Evolutionary conservation across 2,888 invertebrate genomes (phyloP).

Genomic region (Bellardia bayeri): DNA sequence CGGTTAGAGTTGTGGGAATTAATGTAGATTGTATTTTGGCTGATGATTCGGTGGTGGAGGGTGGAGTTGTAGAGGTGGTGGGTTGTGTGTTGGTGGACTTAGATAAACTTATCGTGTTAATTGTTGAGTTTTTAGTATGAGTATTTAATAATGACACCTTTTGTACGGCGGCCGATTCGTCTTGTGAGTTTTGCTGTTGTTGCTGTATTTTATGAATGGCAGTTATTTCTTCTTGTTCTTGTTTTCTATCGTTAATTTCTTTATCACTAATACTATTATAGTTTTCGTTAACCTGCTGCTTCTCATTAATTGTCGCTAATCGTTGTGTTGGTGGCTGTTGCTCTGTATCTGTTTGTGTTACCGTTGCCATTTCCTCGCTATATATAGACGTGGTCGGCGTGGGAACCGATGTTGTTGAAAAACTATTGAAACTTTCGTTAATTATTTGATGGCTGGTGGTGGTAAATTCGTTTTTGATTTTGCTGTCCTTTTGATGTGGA

Average conservation of each 20-base stretch:
- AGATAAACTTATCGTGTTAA: constrained; percentile 66
- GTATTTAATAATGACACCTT: constrained; percentile 64
- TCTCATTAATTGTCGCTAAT: constrained; percentile 50
- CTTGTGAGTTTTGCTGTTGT: constrained; percentile 52
- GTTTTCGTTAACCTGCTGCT: constrained; percentile 65
- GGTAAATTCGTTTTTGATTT: constrained; percentile 54
- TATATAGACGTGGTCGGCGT: constrained; percentile 16
- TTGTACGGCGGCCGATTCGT: constrained; percentile 15
- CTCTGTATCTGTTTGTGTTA: constrained; percentile 53
- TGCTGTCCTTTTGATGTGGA: constrained; percentile 12
- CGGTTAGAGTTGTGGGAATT: constrained; percentile 65
- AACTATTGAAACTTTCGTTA: constrained; percentile 38
- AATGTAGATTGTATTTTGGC: constrained; percentile 63
- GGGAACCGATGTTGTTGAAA: constrained; percentile 23
- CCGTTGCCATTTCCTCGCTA: not conserved
- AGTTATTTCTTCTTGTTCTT: constrained; percentile 45
- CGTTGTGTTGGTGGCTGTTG: constrained; percentile 47
- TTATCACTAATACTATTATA: constrained; percentile 69
- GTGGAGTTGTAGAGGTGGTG: constrained; percentile 66
- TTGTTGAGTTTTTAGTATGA: constrained; percentile 64
- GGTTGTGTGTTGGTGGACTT: constrained; percentile 60
- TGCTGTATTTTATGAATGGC: constrained; percentile 39
- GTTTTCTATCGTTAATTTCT: constrained; percentile 45
- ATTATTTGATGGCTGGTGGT: not conserved
- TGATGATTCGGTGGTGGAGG: constrained; percentile 69